phyloP scores from a whole-genome alignment of 1,140 invertebrate species.

The Conus ventricosus region DNA sequence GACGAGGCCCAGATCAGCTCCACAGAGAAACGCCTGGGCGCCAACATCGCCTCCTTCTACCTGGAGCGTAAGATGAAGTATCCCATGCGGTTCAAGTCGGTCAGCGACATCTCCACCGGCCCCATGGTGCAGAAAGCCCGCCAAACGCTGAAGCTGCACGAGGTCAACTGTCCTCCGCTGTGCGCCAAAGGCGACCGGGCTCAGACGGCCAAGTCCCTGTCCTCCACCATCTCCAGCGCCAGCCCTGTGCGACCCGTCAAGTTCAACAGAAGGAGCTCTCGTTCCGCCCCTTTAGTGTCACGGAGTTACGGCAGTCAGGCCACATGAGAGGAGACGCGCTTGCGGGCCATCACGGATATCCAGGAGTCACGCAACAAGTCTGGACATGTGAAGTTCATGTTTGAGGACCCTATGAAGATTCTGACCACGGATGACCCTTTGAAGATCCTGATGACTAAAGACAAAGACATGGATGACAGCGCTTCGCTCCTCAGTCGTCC shows the following conservation, averaged over 20 bases:
- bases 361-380: background rate
- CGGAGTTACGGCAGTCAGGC: background rate
- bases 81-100: slow-evolving; percentile 55
- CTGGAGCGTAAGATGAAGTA: slow-evolving; percentile 61
- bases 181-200: background rate
- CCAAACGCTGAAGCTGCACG: slow-evolving; percentile 34
- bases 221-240: background rate
- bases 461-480: background rate
- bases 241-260: background rate
- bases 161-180: background rate
- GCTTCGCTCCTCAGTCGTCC: background rate
- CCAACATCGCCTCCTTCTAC: slow-evolving; percentile 60
- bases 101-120: slow-evolving; percentile 58
- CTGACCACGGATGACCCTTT: slow-evolving; percentile 29
- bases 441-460: slow-evolving; percentile 21
- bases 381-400: slow-evolving; percentile 43
- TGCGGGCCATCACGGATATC: slow-evolving; percentile 12
- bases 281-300: slow-evolving; percentile 7
- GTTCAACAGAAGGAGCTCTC: slow-evolving; percentile 10
- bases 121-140: slow-evolving; percentile 60
- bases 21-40: slow-evolving; percentile 60
- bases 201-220: slow-evolving; percentile 27
- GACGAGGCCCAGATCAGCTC: slow-evolving; percentile 64
- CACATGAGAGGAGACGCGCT: background rate
- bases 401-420: slow-evolving; percentile 38